A percentile compares a stretch with the other conserved stretches of the same genome.
These are phyloP conservation scores for Monochamus saltuarius DNA, from an alignment of 1,140 invertebrate genomes.

Conservation along the genomic window DNA sequence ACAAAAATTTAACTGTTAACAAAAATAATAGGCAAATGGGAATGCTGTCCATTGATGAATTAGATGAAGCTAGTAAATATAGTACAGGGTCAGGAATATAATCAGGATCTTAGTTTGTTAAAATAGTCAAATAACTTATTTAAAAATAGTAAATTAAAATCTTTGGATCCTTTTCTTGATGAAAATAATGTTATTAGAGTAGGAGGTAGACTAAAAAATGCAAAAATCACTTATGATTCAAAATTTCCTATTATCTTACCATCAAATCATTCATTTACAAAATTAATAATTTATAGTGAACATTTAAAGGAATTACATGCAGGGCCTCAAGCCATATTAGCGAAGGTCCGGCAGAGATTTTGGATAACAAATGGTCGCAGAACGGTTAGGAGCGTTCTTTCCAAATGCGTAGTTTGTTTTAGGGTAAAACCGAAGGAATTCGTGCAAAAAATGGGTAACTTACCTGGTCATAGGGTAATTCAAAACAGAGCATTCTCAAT, in stretches of 20 bases:
- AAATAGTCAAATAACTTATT: conserved; percentile 6
- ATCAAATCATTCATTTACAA: conserved; percentile 30
- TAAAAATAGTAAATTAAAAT: conserved; percentile 18
- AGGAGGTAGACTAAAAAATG: conserved; percentile 46
- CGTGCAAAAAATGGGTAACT: conserved; percentile 4
- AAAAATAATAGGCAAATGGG: not conserved
- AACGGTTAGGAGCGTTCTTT: conserved; percentile 10
- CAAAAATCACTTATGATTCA: conserved; percentile 33
- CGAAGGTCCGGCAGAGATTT: conserved; percentile 24
- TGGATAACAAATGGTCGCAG: conserved; percentile 36
- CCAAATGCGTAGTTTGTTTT: conserved; percentile 16
- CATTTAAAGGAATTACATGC: conserved; percentile 33
- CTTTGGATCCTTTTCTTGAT: conserved; percentile 50
- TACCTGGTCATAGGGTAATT: conserved; percentile 17
- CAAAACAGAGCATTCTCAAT: conserved; percentile 42
- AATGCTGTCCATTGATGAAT: not conserved
- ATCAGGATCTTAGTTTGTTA: conserved; percentile 8
- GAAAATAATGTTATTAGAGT: conserved; percentile 48
- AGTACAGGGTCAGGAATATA: conserved; percentile 9
- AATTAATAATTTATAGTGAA: conserved; percentile 31
- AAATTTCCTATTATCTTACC: conserved; percentile 42
- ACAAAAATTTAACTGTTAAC: not conserved
- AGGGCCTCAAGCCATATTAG: conserved; percentile 6
- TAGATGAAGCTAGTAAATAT: conserved; percentile 11
- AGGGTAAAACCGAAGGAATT: conserved; percentile 27